Percentiles rank a stretch among this genome's conserved stretches.
These are phyloP conservation scores for Passer montanus DNA, from an alignment of 2,113 vertebrate genomes.

Conservation along the genomic window DNA sequence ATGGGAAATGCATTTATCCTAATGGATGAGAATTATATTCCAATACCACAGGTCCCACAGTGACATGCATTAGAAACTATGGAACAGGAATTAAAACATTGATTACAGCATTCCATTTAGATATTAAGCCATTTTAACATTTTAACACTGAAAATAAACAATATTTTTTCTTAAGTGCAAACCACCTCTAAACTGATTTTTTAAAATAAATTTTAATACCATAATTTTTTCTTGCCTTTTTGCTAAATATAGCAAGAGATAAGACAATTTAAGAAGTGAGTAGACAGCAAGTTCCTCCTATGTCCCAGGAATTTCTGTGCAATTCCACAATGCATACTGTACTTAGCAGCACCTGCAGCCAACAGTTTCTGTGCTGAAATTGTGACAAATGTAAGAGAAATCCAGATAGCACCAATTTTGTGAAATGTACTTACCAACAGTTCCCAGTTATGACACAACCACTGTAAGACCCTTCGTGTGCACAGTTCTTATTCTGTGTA, in stretches of 20 bases:
- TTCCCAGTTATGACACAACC: not conserved
- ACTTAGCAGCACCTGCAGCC: not conserved
- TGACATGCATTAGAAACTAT: slow-evolving; percentile 4
- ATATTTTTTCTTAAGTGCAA: not conserved
- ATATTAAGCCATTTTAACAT: not conserved
- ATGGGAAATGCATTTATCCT: not conserved
- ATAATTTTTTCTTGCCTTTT: not conserved
- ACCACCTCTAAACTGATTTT: not conserved
- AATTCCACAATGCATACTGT: not conserved
- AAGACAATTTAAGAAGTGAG: not conserved
- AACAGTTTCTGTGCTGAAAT: not conserved
- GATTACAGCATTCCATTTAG: not conserved
- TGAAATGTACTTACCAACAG: not conserved
- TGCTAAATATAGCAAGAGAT: not conserved
- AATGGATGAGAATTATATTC: not conserved
- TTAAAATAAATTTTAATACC: not conserved
- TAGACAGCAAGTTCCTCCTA: not conserved
- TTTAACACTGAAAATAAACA: not conserved
- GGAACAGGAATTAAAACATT: slow-evolving; percentile 26
- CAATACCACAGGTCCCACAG: not conserved
- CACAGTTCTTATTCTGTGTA: not conserved
- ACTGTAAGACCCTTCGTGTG: not conserved
- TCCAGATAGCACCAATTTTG: not conserved
- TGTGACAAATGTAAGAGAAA: not conserved
- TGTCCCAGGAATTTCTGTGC: not conserved